A percentile compares a stretch with the other conserved stretches of the same genome.
These are phyloP conservation scores for Heteractis magnifica DNA, from an alignment of 92 coral and sea anemone genomes.

Conservation along the genomic window DNA sequence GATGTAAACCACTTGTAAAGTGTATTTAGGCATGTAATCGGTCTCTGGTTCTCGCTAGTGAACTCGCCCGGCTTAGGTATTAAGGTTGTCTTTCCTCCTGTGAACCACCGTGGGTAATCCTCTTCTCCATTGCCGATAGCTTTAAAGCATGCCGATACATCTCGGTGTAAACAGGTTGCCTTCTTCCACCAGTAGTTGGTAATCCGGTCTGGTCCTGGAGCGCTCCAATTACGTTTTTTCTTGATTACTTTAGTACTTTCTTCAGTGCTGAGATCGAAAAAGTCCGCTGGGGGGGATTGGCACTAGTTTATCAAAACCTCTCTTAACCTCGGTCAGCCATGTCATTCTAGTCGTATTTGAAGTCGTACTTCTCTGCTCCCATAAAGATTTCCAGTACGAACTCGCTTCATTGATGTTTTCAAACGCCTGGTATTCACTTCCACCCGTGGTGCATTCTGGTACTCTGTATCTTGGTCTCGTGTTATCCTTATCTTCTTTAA, in stretches of 20 bases:
- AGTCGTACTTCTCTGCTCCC: no score
- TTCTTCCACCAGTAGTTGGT: slow-evolving; percentile 49
- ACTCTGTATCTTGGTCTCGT: no score
- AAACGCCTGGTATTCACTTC: no score
- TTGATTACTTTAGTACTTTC: no score
- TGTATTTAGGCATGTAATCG: slow-evolving; percentile 59
- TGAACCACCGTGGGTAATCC: slow-evolving; percentile 41
- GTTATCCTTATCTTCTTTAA: background rate
- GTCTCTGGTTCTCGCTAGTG: slow-evolving; percentile 51
- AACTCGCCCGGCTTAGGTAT: slow-evolving; percentile 49
- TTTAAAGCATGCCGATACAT: slow-evolving; percentile 14
- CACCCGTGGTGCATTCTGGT: no score
- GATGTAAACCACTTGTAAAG: slow-evolving; percentile 55
- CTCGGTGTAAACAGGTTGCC: slow-evolving; percentile 28
- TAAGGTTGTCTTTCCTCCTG: slow-evolving; percentile 41
- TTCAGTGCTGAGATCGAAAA: no score
- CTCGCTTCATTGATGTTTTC: no score
- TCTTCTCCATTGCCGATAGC: slow-evolving; percentile 3
- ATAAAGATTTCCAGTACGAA: no score
- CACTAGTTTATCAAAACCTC: no score
- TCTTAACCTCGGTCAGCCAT: no score
- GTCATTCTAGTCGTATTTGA: no score
- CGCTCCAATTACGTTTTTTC: slow-evolving; percentile 45
- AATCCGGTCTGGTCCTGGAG: slow-evolving; percentile 48
- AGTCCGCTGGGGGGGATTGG: no score